A percentile compares a stretch with the other conserved stretches of the same genome.
Evolutionary conservation across 2,113 vertebrate genomes (phyloP).

Genomic region (Tretioscincus oriximinensis): DNA sequence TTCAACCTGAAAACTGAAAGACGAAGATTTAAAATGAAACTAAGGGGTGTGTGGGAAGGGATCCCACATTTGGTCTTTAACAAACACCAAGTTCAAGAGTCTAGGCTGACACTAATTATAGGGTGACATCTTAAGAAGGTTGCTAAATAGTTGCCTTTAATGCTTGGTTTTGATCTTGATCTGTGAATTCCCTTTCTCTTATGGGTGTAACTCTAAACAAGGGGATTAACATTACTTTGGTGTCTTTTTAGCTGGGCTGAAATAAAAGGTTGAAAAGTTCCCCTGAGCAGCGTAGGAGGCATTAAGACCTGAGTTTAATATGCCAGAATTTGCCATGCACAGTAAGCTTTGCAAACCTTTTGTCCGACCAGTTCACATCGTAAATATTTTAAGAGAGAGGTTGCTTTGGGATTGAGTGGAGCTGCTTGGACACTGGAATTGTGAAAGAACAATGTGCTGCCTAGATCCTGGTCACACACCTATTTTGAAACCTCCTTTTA

Average conservation of each 20-base stretch:
- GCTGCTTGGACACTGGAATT: conserved; percentile 12
- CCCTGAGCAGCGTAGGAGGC: conserved; percentile 55
- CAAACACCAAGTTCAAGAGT: conserved; percentile 44
- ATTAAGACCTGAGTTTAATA: conserved; percentile 45
- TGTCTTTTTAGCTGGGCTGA: conserved; percentile 55
- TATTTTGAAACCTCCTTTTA: too few relatives aligned
- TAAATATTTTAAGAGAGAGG: background rate
- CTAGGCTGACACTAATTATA: conserved; percentile 55
- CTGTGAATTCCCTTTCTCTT: conserved; percentile 64
- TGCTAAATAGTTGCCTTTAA: conserved; percentile 61
- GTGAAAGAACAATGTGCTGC: background rate
- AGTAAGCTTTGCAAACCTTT: conserved; percentile 15
- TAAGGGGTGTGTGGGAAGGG: background rate
- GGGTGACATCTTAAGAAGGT: conserved; percentile 57
- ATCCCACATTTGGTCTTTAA: conserved; percentile 25
- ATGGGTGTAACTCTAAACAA: conserved; percentile 69
- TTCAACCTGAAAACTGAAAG: conserved; percentile 34
- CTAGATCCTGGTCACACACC: background rate
- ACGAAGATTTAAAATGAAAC: conserved; percentile 17
- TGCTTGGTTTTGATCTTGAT: conserved; percentile 59
- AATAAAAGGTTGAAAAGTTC: conserved; percentile 57
- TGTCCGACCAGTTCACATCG: conserved; percentile 40
- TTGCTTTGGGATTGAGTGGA: background rate
- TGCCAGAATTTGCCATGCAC: conserved; percentile 40
- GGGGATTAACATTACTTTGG: conserved; percentile 63